Evolutionary conservation across 2,797 vertebrate genomes (phyloP), one percentile per base, ranked within the genome.

Genomic region (Pristis pectinata): DNA sequence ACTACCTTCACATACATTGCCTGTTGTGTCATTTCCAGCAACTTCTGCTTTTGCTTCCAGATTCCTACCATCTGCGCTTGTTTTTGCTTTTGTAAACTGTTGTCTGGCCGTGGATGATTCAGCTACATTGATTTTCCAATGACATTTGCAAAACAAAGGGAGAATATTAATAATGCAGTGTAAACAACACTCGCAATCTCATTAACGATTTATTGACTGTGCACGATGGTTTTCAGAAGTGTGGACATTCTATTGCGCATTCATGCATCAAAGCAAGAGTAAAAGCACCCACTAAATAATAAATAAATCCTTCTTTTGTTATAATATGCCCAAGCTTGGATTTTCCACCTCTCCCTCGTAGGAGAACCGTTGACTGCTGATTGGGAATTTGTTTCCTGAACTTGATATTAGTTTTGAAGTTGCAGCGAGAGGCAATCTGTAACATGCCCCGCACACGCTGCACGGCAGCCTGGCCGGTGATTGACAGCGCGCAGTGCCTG

Each of bases 81-180:
- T 53, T 49, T 53, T 53, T 53, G 19, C 11, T 19, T 67, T 67
- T 89, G 15, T 53, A 53, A 89, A 89, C 85, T 61, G 34, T n/a
- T 56, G 61, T n/a, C 85, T 59, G 15, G 56, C 89, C 59, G 53
- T 37, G 2, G 56, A 89, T 89, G 15, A 17, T 61, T 5, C 85
- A 15, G 59, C 13, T 59, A 56, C 59, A 89, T 89, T 37, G 85
- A 89, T 89, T 89, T 89, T 89, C 85, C 56, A 89, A 56, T 89
- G 85, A 64, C 85, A 61, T 89, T 89, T 89, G 85, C 85, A 89
- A 89, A 89, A 89, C 56, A 89, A 56, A 59, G 56, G n/a, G 64
- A 34, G 85, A 61, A 89, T 59, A 89, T 89, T 89, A 89, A 89
- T 89, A 89, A 89, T 89, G 85, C 56, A 89, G 53, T 11, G 85